A percentile compares a stretch with the other conserved stretches of the same genome.
These are phyloP conservation scores for Columbina picui DNA, from an alignment of 2,113 vertebrate genomes.

Conservation along the genomic window DNA sequence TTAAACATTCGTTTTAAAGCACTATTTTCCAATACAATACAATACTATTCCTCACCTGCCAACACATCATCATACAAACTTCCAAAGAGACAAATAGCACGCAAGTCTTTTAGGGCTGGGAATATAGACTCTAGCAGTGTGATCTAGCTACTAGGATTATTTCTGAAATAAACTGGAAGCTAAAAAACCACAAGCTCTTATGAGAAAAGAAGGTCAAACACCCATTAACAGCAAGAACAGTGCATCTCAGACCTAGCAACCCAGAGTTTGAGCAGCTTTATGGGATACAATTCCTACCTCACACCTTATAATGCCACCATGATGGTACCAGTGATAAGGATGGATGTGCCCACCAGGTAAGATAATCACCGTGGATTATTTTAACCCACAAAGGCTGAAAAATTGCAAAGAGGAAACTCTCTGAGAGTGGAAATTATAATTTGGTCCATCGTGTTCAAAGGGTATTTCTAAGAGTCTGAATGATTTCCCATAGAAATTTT, in stretches of 20 bases:
- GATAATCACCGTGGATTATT: not conserved
- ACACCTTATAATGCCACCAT: not conserved
- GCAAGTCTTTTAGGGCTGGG: not conserved
- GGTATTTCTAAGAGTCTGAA: not conserved
- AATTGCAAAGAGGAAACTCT: not conserved
- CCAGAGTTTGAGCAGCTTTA: not conserved
- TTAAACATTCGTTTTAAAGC: not conserved
- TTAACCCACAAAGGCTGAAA: not conserved
- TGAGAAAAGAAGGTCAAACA: not conserved
- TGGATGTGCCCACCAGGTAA: not conserved
- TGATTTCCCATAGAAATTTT: not conserved
- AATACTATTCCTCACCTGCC: not conserved
- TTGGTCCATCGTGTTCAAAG: not conserved
- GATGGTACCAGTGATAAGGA: not conserved
- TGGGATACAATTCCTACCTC: not conserved
- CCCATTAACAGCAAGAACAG: not conserved
- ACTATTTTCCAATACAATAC: not conserved
- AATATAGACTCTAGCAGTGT: accelerated
- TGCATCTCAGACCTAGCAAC: not conserved
- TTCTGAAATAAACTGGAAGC: not conserved
- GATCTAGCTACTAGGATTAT: not conserved
- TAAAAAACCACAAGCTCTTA: not conserved
- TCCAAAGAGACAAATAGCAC: not conserved
- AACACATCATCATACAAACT: not conserved
- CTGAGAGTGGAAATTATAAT: not conserved